Base-by-base conservation (phyloP, 2,888 invertebrate genomes). In the Pristionchus entomophagus region DNA sequence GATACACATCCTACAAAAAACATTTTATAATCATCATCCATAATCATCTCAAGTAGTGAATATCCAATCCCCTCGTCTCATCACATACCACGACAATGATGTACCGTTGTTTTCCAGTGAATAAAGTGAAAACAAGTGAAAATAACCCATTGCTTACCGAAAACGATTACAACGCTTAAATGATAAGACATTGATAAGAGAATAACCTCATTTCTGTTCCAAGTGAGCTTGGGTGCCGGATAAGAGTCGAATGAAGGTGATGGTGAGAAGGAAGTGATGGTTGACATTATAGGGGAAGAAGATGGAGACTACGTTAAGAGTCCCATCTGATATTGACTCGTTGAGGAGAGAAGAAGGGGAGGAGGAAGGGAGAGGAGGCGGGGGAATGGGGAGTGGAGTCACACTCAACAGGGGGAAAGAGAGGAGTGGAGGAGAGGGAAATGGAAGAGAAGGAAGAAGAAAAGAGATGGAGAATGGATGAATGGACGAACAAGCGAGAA, bases 1-100 rank as follows among this genome's bases (percentile, higher is more conserved):
- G 65, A 35, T 84, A 80, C 53, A 88, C 85, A 22, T 88, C 87
- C 88, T 88, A 80, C 32, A 80, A 80, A 6, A 32, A 81, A 29
- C 22, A 29, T 41, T 19, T 19, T 80, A n/a, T 78, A 22, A 22
- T n/a, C 22, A 29, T 65, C 29, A 12, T 69, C 38, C 65, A 38
- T 19, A n/a, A n/a, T 38, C 65, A 26, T 53, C 6, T 12, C 51
- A 53, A 19, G 14, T 53, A 29, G 12, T 69, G 65, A 69, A 69
- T 45, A 77, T n/a, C 12, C 77, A 45, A 45, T 49, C n/a, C n/a
- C n/a, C n/a, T n/a, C n/a, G n/a, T n/a, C n/a, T n/a, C n/a, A n/a
- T n/a, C n/a, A n/a, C n/a, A n/a, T n/a, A n/a, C n/a, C n/a, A n/a
- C n/a, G n/a, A n/a, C n/a, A n/a, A n/a, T n/a, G n/a, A n/a, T n/a